Evolutionary conservation across 1,140 invertebrate species (phyloP), one percentile per base, ranked within the genome.

Genomic region (Battus philenor): DNA sequence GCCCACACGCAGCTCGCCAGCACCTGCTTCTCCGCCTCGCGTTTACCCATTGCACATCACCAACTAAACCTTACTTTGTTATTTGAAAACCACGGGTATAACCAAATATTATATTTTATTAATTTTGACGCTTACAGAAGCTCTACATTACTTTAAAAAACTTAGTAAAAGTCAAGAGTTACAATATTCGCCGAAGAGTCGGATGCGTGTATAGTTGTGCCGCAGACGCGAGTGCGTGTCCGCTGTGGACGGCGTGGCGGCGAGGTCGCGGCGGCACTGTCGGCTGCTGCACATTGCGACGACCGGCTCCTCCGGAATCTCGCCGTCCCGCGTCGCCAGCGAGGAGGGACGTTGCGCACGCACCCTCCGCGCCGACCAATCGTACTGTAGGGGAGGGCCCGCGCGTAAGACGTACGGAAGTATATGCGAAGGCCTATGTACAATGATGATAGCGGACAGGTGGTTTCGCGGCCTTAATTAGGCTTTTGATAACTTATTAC

Each of bases 381-480:
- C 49, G 67, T 67, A 33, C 67, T 50, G 43, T 53, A 66, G 76
- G 80, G 80, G 78, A 65, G 76, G 78, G 68, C 43, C 78, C 71
- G 59, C 68, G 65, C 71, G 63, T 82, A 85, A 85, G 80, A 85
- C 75, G 80, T 65, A 71, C 75, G 76, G 76, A 82, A 85, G 78
- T 85, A 85, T 85, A 82, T 85, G 80, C 78, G 76, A 68, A 85
- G 76, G 78, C 80, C 78, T 85, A 85, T 85, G 80, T 85, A 85
- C 80, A 77, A 54, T 57, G 67, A 80, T 75, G 74, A 81, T 80
- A 77, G 78, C 80, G 81, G 78, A 85, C 81, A 85, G 81, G 81
- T 82, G 81, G 78, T 82, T 82, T 76, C 77, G 81, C 66, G 68
- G 65, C 65, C 67, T 68, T 80, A 85, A 85, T 85, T 85, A 85